A percentile compares a stretch with the other conserved stretches of the same genome.
Evolutionary conservation across 2,113 vertebrate species (phyloP).

Genomic region (Thymallus thymallus): DNA sequence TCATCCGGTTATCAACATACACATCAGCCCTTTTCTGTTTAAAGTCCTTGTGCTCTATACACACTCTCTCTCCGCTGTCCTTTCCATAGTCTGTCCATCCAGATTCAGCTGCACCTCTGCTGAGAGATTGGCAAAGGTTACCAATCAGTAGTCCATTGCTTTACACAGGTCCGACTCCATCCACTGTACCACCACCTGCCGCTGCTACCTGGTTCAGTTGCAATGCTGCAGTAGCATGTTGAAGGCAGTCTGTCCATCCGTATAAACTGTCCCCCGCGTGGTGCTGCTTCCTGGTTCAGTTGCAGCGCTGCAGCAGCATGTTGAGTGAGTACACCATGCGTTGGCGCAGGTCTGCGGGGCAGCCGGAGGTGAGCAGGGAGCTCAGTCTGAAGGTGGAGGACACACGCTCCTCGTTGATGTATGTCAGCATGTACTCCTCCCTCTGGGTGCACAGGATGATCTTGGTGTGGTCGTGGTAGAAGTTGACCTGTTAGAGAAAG

Average conservation of each 20-base stretch:
- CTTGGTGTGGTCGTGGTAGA: slow-evolving; percentile 98
- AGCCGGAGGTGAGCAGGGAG: slow-evolving; percentile 85
- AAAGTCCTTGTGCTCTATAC: too few relatives aligned
- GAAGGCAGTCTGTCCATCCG: neutral
- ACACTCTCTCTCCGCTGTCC: neutral
- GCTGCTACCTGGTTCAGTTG: slow-evolving; percentile 20
- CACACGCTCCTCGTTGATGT: slow-evolving; percentile 94
- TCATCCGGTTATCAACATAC: slow-evolving; percentile 47
- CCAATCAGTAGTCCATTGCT: slow-evolving; percentile 27
- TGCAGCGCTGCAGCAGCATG: slow-evolving; percentile 93
- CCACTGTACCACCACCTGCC: neutral
- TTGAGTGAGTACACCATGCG: slow-evolving; percentile 95
- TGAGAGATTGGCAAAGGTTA: too few relatives aligned
- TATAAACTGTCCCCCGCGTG: slow-evolving; percentile 2
- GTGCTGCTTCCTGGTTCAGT: slow-evolving; percentile 66
- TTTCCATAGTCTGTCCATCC: slow-evolving; percentile 16
- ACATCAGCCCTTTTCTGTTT: slow-evolving; percentile 58
- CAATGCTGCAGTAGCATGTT: slow-evolving; percentile 25
- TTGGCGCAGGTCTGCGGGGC: slow-evolving; percentile 83
- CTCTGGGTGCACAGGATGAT: slow-evolving; percentile 91
- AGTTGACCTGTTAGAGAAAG: slow-evolving; percentile 83
- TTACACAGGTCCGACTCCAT: slow-evolving; percentile 16
- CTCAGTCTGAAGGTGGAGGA: slow-evolving; percentile 89
- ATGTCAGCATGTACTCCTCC: slow-evolving; percentile 92
- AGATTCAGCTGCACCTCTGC: neutral